phyloP scores from a whole-genome alignment of 2,797 vertebrate genomes.

The Onychomys arenicola region DNA sequence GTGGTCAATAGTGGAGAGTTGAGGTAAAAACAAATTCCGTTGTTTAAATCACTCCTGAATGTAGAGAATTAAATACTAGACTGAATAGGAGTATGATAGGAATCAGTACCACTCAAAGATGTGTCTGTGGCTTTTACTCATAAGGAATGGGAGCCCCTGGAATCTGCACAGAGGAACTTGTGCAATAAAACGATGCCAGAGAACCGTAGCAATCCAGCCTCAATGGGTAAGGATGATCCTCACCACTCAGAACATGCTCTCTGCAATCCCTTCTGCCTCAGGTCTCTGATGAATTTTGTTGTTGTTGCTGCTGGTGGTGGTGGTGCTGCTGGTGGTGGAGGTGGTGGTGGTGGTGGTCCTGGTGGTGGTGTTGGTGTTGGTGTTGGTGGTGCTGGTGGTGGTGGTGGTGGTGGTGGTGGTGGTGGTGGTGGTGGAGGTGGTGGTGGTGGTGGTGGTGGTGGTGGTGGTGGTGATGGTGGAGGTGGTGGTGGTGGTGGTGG shows the following conservation, averaged over 20 bases:
- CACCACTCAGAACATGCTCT: background rate
- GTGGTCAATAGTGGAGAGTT: background rate
- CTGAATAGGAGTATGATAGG: slow-evolving; percentile 60
- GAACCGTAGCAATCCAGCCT: slow-evolving; percentile 65
- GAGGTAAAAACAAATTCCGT: slow-evolving; percentile 30
- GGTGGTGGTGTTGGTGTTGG: too few species aligned
- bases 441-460: too few species aligned
- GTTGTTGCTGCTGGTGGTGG: background rate
- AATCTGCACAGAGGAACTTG: slow-evolving; percentile 60
- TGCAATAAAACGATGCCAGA: slow-evolving; percentile 75
- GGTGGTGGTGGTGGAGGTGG: too few species aligned
- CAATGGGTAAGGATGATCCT: slow-evolving; percentile 65
- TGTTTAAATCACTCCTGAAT: slow-evolving; percentile 8
- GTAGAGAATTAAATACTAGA: background rate
- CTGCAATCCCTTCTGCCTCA: too few species aligned
- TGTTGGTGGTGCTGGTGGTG: too few species aligned
- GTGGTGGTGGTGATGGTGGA: too few species aligned
- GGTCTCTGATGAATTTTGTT: too few species aligned
- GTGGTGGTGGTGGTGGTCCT: too few species aligned
- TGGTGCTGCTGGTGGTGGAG: too few species aligned
- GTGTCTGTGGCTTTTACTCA: slow-evolving; percentile 74
- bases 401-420: too few species aligned
- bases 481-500: too few species aligned
- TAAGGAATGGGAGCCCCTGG: slow-evolving; percentile 76
- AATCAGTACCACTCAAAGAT: slow-evolving; percentile 63